Base-by-base conservation (phyloP, 2,113 vertebrate species). In the pig (Sus scrofa) region DNA sequence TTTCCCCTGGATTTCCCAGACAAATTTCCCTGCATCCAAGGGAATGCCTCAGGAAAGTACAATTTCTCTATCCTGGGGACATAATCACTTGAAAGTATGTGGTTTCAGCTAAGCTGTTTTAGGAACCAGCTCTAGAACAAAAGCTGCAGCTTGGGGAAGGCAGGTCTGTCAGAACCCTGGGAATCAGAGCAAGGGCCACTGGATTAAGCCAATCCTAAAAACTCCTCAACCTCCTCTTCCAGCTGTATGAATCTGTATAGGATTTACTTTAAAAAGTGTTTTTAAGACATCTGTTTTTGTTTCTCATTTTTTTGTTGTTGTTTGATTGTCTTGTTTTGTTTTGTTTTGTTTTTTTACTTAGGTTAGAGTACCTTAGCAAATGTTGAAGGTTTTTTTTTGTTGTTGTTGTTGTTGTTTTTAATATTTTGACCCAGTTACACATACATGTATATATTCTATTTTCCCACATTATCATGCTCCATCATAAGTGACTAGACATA, bases 111-210 rank as follows among this genome's bases (percentile, higher is more conserved):
- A 30, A 79, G 2, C 4, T 37, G 2, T 71, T 24, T 18, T 54
- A 44, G n/a, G 9, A 88, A 67, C 6, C 19, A 56, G 4, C 2
- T 2, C 32, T 60, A 34, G 30, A 39, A 52, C 1, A 18, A 34
- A 86, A 20, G 20, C 12, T 32, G 6, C 2, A 2, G 2, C 4
- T 0, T 13, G 7, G 1, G 32, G 44, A n/a, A 6, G 11, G 30
- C 6, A 22, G 30, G 16, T 67, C 8, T 20, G 56, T 50, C 3
- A 65, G 14, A 83, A 81, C 20, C 26, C 26, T 15, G 16, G 50
- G 13, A 34, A n/a, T 13, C 9, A 24, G 7, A 58, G 7, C 26
- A 13, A 37, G 3, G 32, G 14, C 44, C 27, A 13, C 1, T 37
- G 30, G 52, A 30, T 54, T 44, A n/a, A 71, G 22, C 5, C 60